Evolutionary conservation across 2,797 vertebrate genomes (phyloP).

Genomic region (Hyperoplus immaculatus): DNA sequence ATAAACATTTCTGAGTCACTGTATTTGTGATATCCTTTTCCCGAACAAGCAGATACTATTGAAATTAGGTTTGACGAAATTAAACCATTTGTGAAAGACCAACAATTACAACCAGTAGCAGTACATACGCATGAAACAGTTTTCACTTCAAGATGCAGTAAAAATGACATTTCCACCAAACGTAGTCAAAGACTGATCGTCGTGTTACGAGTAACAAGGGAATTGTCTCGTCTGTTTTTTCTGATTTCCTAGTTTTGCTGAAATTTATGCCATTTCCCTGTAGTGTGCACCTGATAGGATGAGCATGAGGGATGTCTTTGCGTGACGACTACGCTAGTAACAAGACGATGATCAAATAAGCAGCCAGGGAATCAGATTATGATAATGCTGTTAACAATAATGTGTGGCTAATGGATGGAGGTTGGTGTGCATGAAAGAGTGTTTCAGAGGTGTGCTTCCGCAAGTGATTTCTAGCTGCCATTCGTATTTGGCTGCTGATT

Average conservation of each 20-base stretch:
- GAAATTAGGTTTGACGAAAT: not conserved
- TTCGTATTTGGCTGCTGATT: slow-evolving; percentile 40
- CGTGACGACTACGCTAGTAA: slow-evolving; percentile 82
- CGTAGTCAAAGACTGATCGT: slow-evolving; percentile 32
- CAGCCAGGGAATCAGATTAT: slow-evolving; percentile 80
- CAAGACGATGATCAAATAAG: slow-evolving; percentile 84
- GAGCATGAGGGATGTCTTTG: slow-evolving; percentile 83
- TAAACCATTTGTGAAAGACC: not conserved
- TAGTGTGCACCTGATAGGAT: slow-evolving; percentile 71
- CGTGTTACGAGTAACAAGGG: slow-evolving; percentile 55
- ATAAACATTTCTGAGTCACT: not conserved
- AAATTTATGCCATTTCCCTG: slow-evolving; percentile 71
- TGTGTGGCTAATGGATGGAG: slow-evolving; percentile 85
- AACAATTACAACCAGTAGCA: not conserved
- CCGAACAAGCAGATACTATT: slow-evolving; percentile 10
- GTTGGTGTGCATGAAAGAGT: slow-evolving; percentile 76
- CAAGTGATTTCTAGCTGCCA: slow-evolving; percentile 45
- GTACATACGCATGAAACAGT: not conserved
- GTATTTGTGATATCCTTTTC: slow-evolving; percentile 1
- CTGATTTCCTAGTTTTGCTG: slow-evolving; percentile 70
- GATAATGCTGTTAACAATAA: slow-evolving; percentile 87
- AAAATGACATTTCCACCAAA: slow-evolving; percentile 37
- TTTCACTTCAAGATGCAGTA: slow-evolving; percentile 8
- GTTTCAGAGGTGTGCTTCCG: slow-evolving; percentile 70
- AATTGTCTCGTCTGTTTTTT: slow-evolving; percentile 62